Evolutionary conservation across 2,888 invertebrate species (phyloP), one percentile per base, ranked within the genome.

Genomic region (Drosophila mayaguana): DNA sequence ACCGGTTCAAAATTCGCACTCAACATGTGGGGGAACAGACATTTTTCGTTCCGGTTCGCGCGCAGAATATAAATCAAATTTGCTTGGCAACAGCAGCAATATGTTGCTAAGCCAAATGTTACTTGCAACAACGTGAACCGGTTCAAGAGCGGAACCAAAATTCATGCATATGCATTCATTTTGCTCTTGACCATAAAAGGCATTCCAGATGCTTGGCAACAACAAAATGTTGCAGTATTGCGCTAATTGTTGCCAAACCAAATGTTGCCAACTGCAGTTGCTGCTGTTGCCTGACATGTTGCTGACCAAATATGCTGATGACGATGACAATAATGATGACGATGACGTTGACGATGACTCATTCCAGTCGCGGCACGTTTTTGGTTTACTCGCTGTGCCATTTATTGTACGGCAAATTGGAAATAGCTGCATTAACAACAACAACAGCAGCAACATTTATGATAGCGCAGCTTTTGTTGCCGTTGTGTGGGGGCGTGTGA

Each of bases 381-480:
- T 63, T 59, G 53, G 51, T 53, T 57, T n/a, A 54, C 16, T 57
- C 34, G 60, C 71, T 70, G 63, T 67, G 70, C 57, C 43, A 51
- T 65, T 64, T 78, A 51, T 68, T 70, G 80, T 77, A 73, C 80
- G 80, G 80, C 73, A 63, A 71, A 76, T 85, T 87, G 70, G 72
- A 87, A 82, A 83, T 83, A 72, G 79, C 72, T 59, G 77, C 57
- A 48, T 36, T 36, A 60, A 25, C 50, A 60, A 34, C 60, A 59
- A 32, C 64, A 63, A 61, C 75, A 81, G 81, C 68, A 84, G 69
- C 72, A 51, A 60, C 72, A 68, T 70, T 38, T 51, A 2, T 45
- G n/a, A 38, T 40, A 40, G 8, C n/a, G 40, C n/a, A 40, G 16
- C 40, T 51, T 40, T 43, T 64, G 7, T 18, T 48, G 42, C 25